Base-by-base conservation (phyloP, 2,113 vertebrate species). In the Petrocephalus zakoni region DNA sequence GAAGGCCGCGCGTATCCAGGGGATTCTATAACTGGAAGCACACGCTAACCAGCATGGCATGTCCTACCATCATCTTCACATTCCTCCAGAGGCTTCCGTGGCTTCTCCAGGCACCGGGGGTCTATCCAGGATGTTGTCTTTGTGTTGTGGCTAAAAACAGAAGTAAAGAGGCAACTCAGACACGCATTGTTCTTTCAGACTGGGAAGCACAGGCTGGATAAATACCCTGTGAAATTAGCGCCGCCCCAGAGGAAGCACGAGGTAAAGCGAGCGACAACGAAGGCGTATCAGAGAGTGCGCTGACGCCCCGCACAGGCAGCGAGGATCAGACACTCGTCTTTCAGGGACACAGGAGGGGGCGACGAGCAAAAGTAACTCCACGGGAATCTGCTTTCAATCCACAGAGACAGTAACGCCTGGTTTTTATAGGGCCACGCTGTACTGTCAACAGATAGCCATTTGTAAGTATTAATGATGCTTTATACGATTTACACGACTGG, bases 61-160 rank as follows among this genome's bases (percentile, higher is more conserved):
- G 58, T 91, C 96, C 92, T 97, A 99, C 98, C 98, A 92, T 99
- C 98, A 92, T 99, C 98, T 95, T 99, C 98, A 96, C 97, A 99
- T 96, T 99, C 98, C 96, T 99, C 98, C 93, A 99, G 96, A 94
- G 98, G 97, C 94, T 99, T 99, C 94, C 97, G 98, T 93, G 98
- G 97, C 94, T 99, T 99, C 93, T 96, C 98, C 96, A 99, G 97
- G 97, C 97, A 98, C 96, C 98, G 97, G 94, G 98, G 98, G 95
- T 99, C 98, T 94, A 99, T 96, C 98, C 98, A 99, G 92, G 98
- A 99, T 88, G 98, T 99, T 88, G 98, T 99, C 95, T 99, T 99
- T 93, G 98, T 99, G 88, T 99, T 99, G 94, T 99, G 98, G 96
- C 98, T 99, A 91, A 90, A 93, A 94, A 56, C 78, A 91, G 29